Evolutionary conservation across 2,888 invertebrate species (phyloP).

Genomic region (Oxytorus armatus): DNA sequence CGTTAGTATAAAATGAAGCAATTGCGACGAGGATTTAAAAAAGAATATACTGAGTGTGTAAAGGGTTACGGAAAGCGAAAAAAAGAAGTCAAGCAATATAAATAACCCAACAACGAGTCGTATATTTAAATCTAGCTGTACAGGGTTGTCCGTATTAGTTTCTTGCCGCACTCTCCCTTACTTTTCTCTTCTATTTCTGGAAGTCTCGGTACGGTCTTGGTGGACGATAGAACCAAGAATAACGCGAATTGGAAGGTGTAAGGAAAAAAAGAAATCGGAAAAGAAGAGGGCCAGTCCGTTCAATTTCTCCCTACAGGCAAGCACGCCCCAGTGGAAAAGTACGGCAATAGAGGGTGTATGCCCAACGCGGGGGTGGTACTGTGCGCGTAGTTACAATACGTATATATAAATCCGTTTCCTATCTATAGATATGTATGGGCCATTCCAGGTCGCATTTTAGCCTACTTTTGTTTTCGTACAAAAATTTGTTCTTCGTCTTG

Average conservation of each 20-base stretch:
- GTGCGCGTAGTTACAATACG: slow-evolving; percentile 1
- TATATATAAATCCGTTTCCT: background rate
- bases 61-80: slow-evolving; percentile 1
- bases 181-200: slow-evolving; percentile 45
- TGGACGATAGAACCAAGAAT: slow-evolving; percentile 25
- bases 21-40: slow-evolving; percentile 29
- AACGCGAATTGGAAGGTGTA: slow-evolving; percentile 10
- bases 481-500: no score
- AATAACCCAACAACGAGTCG: slow-evolving; percentile 17
- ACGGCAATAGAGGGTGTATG: slow-evolving; percentile 1
- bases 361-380: slow-evolving; percentile 10
- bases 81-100: slow-evolving; percentile 18
- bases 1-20: slow-evolving; percentile 6
- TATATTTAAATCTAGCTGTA: slow-evolving; percentile 29
- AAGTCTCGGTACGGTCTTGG: slow-evolving; percentile 20
- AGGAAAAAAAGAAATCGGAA: background rate
- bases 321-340: slow-evolving; percentile 19
- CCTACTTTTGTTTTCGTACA: background rate
- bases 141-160: background rate
- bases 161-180: slow-evolving; percentile 16
- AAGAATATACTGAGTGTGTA: slow-evolving; percentile 17
- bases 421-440: background rate
- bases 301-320: slow-evolving; percentile 35
- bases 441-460: background rate
- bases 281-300: slow-evolving; percentile 16